Percentiles rank a stretch among this genome's conserved stretches.
These are phyloP conservation scores for Schizopygopsis pylzovi DNA, from an alignment of 2,797 vertebrate species.

Conservation along the genomic window DNA sequence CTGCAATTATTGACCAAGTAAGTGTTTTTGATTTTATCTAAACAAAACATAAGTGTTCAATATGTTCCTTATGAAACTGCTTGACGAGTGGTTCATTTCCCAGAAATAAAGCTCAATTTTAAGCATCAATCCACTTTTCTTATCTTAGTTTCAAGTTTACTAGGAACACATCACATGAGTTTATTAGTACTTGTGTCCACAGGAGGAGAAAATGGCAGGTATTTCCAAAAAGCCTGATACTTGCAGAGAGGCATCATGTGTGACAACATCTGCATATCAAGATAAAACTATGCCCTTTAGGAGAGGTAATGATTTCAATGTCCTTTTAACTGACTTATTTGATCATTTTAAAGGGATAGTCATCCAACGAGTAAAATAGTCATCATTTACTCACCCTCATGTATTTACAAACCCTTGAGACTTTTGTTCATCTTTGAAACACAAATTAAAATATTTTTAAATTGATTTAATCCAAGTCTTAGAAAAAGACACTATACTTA, in stretches of 20 bases:
- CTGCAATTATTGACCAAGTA: slow-evolving; percentile 11
- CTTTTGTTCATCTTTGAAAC: background rate
- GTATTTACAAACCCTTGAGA: background rate
- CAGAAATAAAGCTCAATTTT: background rate
- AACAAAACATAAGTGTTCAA: background rate
- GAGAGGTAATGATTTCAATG: slow-evolving; percentile 2
- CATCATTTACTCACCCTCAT: background rate
- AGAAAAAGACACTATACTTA: background rate
- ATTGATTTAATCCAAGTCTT: background rate
- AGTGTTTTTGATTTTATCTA: background rate
- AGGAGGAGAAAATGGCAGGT: background rate
- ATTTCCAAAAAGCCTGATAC: background rate
- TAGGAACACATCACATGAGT: background rate
- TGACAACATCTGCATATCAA: slow-evolving; percentile 4
- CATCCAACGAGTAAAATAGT: background rate
- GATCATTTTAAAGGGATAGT: background rate
- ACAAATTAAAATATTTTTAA: background rate
- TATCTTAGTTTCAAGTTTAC: background rate
- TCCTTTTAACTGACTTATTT: background rate
- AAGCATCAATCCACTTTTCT: background rate
- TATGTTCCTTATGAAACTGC: background rate
- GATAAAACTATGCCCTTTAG: background rate
- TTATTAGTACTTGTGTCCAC: background rate
- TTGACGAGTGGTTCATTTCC: background rate
- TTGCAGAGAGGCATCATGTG: slow-evolving; percentile 1